These are phyloP conservation scores for Leptarthrus brevirostris DNA, from an alignment of 2,888 invertebrate species.

Conservation along the genomic window DNA sequence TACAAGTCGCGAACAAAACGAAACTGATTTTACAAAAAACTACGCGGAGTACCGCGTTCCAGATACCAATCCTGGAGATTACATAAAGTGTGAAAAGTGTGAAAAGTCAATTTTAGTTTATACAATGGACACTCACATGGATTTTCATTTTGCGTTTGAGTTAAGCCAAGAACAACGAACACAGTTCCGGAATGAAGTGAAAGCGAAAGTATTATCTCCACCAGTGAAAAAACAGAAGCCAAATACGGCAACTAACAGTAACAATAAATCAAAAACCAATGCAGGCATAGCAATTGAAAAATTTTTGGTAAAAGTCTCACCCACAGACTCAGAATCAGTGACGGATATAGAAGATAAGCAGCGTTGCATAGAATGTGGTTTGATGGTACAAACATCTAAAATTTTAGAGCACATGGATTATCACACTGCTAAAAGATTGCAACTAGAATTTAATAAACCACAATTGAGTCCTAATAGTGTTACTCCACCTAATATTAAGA, in stretches of 20 bases:
- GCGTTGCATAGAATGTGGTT: conserved; percentile 77
- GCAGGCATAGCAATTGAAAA: conserved; percentile 56
- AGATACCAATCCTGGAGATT: conserved; percentile 56
- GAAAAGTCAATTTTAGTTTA: conserved; percentile 70
- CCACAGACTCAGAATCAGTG: neutral
- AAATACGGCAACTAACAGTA: conserved; percentile 56
- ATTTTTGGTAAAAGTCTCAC: conserved; percentile 49
- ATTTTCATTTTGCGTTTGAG: conserved; percentile 78
- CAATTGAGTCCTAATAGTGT: conserved; percentile 54
- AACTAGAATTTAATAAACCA: conserved; percentile 61
- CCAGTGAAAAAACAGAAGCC: conserved; percentile 55
- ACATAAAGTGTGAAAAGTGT: conserved; percentile 74
- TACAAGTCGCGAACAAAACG: neutral
- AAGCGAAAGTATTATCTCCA: conserved; percentile 55
- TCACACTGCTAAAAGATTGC: conserved; percentile 85
- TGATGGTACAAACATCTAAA: conserved; percentile 72
- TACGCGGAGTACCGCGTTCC: conserved; percentile 63
- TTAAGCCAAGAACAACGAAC: conserved; percentile 72
- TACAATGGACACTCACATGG: conserved; percentile 75
- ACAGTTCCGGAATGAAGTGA: conserved; percentile 60
- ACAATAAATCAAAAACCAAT: conserved; percentile 36
- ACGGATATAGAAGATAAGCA: conserved; percentile 62
- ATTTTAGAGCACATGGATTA: conserved; percentile 83
- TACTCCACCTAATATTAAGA: neutral
- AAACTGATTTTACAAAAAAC: conserved; percentile 38